Percentiles rank a stretch among this genome's conserved stretches.
Evolutionary conservation across 2,888 invertebrate species (phyloP).

Genomic region (Catocala fraxini): DNA sequence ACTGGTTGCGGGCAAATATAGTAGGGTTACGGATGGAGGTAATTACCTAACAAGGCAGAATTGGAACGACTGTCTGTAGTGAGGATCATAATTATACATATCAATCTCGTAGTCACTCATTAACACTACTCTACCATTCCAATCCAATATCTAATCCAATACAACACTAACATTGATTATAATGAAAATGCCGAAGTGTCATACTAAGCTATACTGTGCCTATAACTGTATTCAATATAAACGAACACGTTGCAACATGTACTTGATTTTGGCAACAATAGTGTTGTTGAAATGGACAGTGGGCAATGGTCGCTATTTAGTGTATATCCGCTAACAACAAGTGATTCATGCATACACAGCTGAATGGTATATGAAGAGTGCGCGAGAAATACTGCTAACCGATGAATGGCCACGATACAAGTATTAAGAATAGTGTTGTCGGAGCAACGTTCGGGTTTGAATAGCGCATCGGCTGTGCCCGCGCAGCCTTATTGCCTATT

Average conservation of each 20-base stretch:
- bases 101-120: no score
- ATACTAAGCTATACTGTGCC: no score
- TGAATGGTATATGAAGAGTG: constrained; percentile 34
- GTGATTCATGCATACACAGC: constrained; percentile 28
- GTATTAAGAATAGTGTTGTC: constrained; percentile 63
- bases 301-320: constrained; percentile 35
- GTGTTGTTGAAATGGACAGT: constrained; percentile 41
- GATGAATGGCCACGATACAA: constrained; percentile 64
- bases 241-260: constrained; percentile 16
- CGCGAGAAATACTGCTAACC: constrained; percentile 42
- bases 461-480: constrained; percentile 74
- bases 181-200: no score
- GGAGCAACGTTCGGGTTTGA: constrained; percentile 68
- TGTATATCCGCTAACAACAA: constrained; percentile 41
- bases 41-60: no score
- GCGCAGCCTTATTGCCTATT: constrained; percentile 80
- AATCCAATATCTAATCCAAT: no score
- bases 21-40: no score
- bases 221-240: background rate
- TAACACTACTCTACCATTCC: no score
- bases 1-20: no score
- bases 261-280: constrained; percentile 29
- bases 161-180: no score
- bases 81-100: no score
- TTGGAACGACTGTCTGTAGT: no score